Evolutionary conservation across 2,888 invertebrate genomes (phyloP).

Genomic region (Nineta flava): DNA sequence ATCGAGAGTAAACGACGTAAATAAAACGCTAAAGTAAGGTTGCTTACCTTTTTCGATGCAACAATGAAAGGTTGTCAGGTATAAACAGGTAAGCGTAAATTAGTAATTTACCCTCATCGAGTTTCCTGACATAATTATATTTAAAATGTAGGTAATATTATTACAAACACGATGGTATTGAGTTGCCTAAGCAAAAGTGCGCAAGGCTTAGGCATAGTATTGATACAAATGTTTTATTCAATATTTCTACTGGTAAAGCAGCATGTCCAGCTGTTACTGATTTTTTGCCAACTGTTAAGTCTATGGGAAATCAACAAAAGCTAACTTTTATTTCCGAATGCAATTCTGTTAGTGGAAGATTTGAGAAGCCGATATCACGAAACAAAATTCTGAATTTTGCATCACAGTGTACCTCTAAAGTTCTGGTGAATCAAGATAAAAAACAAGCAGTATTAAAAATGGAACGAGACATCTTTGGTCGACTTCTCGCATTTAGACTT

Average conservation of each 20-base stretch:
- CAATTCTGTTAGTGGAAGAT: constrained; percentile 12
- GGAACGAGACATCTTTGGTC: not conserved
- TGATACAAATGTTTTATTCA: constrained; percentile 11
- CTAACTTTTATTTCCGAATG: constrained; percentile 16
- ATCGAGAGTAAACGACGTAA: no score
- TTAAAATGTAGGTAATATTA: no score
- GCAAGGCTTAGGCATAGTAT: no score
- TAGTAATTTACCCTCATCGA: no score
- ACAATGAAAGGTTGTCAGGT: no score
- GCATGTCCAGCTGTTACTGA: constrained; percentile 11
- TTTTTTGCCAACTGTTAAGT: constrained; percentile 16
- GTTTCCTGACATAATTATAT: no score
- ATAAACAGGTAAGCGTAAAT: no score
- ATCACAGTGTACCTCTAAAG: constrained; percentile 13
- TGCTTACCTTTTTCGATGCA: no score
- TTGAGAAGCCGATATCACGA: constrained; percentile 16
- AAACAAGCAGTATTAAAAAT: constrained; percentile 9
- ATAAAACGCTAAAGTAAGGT: no score
- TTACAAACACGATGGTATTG: no score
- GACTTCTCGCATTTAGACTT: not conserved
- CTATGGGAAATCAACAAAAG: constrained; percentile 14
- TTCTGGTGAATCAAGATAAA: constrained; percentile 12
- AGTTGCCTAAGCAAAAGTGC: no score
- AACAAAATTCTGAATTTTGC: constrained; percentile 19
- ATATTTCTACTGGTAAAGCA: constrained; percentile 15